Base-by-base conservation (phyloP, 2,888 invertebrate species). In the Lasioglossum villosulum region DNA sequence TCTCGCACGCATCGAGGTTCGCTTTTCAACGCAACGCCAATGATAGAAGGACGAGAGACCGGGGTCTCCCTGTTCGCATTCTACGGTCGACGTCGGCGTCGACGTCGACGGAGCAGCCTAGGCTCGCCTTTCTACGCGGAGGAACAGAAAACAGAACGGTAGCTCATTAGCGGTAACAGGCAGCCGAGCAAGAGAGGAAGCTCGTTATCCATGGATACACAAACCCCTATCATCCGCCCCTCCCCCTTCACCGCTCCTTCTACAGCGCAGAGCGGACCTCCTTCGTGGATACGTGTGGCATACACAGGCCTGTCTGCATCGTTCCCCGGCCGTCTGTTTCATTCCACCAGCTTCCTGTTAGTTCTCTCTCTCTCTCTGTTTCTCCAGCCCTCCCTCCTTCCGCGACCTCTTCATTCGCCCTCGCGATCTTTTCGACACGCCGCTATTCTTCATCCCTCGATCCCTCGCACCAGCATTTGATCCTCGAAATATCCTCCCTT, bases 151-250 rank as follows among this genome's bases (percentile, higher is more conserved):
- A 94, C 93, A 93, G 92, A 93, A 93, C 92, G 92, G 93, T 85
- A 93, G 94, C 93, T 94, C 94, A 94, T 94, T 94, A 94, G 94
- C 90, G 92, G 92, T 94, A 94, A 93, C 93, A 93, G 93, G 92
- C 92, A 93, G 91, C 93, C 90, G 90, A 92, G 93, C 90, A 92
- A 92, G 91, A 92, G 92, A 93, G 93, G 93, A 93, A 93, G 93
- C 93, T 93, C 93, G 93, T 93, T 93, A 94, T 93, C 93, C 93
- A 91, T 92, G 92, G 92, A 93, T 93, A 93, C 92, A 93, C 93
- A 93, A 92, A 90, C 92, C 90, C 89, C 39, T 37, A 10, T 34
- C 23, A 37, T 23, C 68, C 37, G 34, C 19, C 14, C 37, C 19
- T 30, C 30, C 66, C 63, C 34, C 34, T 30, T 10, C 37, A 5